A percentile compares a stretch with the other conserved stretches of the same genome.
These are phyloP conservation scores for Geotrupes spiniger DNA, from an alignment of 2,888 invertebrate genomes.

Conservation along the genomic window DNA sequence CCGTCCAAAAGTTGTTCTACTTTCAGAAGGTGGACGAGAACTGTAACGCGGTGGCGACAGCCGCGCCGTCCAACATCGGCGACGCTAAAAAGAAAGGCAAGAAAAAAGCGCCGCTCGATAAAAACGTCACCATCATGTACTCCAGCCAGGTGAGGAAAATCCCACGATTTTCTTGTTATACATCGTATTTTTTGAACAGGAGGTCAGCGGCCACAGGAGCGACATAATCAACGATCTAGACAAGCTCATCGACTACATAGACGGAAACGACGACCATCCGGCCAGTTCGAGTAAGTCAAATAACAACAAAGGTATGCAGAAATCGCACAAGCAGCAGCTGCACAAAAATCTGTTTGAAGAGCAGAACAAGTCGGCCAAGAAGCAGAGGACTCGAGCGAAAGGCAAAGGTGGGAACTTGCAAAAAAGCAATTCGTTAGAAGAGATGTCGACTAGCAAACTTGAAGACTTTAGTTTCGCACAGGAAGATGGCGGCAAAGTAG, in stretches of 20 bases:
- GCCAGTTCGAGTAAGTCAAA: constrained; percentile 10
- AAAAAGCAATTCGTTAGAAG: constrained; percentile 77
- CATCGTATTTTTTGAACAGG: background rate
- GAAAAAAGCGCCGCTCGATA: constrained; percentile 59
- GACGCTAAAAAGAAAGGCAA: constrained; percentile 53
- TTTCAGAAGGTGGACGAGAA: constrained; percentile 75
- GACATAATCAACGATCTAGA: constrained; percentile 68
- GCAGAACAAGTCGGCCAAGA: constrained; percentile 51
- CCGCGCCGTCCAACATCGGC: constrained; percentile 50
- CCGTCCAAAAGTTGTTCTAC: constrained; percentile 19
- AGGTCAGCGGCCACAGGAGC: constrained; percentile 75
- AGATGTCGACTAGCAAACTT: constrained; percentile 72
- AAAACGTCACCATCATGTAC: constrained; percentile 44
- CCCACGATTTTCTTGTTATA: background rate
- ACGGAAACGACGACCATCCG: constrained; percentile 56
- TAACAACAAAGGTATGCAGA: constrained; percentile 22
- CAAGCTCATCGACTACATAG: constrained; percentile 74
- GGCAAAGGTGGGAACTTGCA: constrained; percentile 52
- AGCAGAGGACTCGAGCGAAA: constrained; percentile 40
- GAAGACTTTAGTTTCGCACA: constrained; percentile 56
- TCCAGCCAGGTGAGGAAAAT: constrained; percentile 51
- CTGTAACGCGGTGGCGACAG: constrained; percentile 68
- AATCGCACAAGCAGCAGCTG: constrained; percentile 22
- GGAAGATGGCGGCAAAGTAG: constrained; percentile 33
- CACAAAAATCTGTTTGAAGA: constrained; percentile 45